phyloP scores from a whole-genome alignment of 2,797 vertebrate genomes.

The Spinibarbus caldwelli region DNA sequence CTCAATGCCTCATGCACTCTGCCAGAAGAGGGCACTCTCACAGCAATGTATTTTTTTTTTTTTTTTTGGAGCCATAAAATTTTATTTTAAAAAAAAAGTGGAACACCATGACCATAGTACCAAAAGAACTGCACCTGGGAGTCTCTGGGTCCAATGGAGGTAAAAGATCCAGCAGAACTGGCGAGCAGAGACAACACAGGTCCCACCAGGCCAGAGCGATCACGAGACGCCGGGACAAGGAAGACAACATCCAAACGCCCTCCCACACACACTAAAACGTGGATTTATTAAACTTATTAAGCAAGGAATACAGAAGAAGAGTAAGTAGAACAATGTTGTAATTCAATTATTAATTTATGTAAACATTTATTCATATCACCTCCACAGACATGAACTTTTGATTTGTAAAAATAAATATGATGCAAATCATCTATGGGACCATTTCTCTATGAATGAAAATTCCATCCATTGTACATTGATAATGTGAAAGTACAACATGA shows the following conservation, averaged over 20 bases:
- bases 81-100: background rate
- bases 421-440: background rate
- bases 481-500: background rate
- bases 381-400: background rate
- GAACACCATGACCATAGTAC: background rate
- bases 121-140: constrained; percentile 82
- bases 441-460: background rate
- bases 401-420: background rate
- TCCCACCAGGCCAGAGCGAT: constrained; percentile 74
- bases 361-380: constrained; percentile 5
- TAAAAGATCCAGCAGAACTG: constrained; percentile 79
- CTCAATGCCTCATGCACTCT: background rate
- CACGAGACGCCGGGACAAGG: constrained; percentile 85
- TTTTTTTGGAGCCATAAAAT: background rate
- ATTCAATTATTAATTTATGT: background rate
- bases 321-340: background rate
- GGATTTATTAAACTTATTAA: background rate
- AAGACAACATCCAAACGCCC: constrained; percentile 88
- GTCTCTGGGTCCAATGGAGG: constrained; percentile 81
- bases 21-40: background rate
- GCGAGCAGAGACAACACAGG: constrained; percentile 80
- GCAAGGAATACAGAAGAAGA: background rate
- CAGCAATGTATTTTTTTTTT: no score
- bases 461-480: background rate
- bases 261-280: constrained; percentile 80